Base-by-base conservation (phyloP, 2,113 vertebrate species). In the Hemicordylus capensis region DNA sequence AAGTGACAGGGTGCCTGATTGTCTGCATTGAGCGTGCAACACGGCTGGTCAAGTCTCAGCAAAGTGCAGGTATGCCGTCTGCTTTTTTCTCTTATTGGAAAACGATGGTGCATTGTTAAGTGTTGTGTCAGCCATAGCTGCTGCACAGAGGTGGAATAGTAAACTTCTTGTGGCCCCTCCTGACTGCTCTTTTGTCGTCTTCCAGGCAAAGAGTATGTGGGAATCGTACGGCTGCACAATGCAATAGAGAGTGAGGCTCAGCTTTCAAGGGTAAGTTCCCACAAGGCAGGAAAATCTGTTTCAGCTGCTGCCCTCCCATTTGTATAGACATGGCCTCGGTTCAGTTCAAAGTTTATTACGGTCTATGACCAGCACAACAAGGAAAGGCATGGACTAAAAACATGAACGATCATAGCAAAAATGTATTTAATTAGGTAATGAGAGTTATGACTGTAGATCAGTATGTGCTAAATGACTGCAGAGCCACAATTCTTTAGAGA, bases 191-290 rank as follows among this genome's bases (percentile, higher is more conserved):
- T 96, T 72, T 98, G 96, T 97, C 97, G 86, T 97, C 93, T 96
- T 95, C 95, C 97, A 99, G 98, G 98, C 96, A 99, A 99, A 97
- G 98, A 99, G 97, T 99, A 99, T 95, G 98, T 99, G 97, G 99
- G 98, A 91, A 99, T 99, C 92, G 97, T 99, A 94, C 97, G 98
- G 97, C 98, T 99, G 95, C 99, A 99, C 98, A 99, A 97, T 96
- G 99, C 98, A n/a, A 96, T 99, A 91, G 98, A 99, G 89, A 98
- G 92, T 75, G 97, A 98, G 66, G 97, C 96, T 84, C 95, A 97
- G 78, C 97, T 99, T 91, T 97, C 97, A 59, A 97, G 97, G 98
- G 98, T 99, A 97, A 98, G 98, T 97, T 72, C 92, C 64, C 1
- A 28, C 1, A 6, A 58, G 59, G 34, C 37, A 88, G 79, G 42